Conservation (phyloP, 2,888 invertebrate species). For the Catonia carolina region DNA sequence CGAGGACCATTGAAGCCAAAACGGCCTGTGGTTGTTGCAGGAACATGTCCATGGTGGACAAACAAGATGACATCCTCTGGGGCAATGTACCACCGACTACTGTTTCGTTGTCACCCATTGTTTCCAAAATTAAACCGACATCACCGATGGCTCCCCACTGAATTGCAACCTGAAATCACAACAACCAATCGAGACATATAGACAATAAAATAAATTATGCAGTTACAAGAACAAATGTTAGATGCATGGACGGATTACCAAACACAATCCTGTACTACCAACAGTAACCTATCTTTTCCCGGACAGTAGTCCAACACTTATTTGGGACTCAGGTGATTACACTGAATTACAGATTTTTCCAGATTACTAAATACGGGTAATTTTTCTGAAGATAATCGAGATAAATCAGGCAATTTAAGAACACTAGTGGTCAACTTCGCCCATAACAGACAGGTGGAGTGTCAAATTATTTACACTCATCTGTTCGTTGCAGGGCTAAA, state of each 20-base stretch:
- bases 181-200: conserved; percentile 7
- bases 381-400: no score
- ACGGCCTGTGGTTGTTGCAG: conserved; percentile 83
- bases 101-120: conserved; percentile 81
- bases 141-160: conserved; percentile 99
- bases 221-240: not conserved
- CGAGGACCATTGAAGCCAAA: conserved; percentile 75
- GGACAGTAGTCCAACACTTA: no score
- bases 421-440: no score
- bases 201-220: not conserved
- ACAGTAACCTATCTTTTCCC: no score
- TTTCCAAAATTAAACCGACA: conserved; percentile 86
- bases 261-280: no score
- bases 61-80: conserved; percentile 90
- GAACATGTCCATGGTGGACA: conserved; percentile 81
- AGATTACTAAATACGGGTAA: no score
- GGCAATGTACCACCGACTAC: conserved; percentile 94
- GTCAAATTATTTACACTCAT: no score
- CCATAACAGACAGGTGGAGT: no score
- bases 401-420: no score
- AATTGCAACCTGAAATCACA: conserved; percentile 62
- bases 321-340: no score
- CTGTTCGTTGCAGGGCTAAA: no score
- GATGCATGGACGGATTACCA: not conserved
- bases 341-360: no score